Evolutionary conservation across 2,797 vertebrate species (phyloP).

Genomic region (Coracias cyanogaster): DNA sequence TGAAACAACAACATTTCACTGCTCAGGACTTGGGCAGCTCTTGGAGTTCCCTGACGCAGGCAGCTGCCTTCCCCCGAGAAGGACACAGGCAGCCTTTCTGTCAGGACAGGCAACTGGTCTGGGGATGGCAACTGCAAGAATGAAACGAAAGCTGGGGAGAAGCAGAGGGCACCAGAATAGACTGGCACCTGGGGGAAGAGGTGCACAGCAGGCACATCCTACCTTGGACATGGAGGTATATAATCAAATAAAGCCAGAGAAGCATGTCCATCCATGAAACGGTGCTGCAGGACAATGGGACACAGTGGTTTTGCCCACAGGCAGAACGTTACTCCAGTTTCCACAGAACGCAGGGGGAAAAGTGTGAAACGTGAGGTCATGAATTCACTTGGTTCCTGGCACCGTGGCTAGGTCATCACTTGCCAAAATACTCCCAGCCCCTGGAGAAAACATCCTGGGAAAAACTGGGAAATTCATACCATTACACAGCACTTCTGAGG

Average conservation of each 20-base stretch:
- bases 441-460: background rate
- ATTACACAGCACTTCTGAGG: background rate
- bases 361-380: background rate
- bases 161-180: background rate
- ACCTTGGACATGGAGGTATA: rapidly evolving
- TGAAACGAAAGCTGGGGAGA: background rate
- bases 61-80: background rate
- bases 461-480: background rate
- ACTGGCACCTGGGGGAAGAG: too few species aligned
- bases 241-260: background rate
- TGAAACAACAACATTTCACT: conserved; percentile 60
- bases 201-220: background rate
- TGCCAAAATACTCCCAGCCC: background rate
- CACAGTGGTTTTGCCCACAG: background rate
- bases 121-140: background rate
- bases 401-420: background rate
- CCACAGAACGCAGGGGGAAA: background rate
- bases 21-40: background rate
- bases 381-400: background rate
- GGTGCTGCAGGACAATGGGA: background rate
- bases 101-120: background rate
- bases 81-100: background rate
- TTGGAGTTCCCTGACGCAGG: background rate
- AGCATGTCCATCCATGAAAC: rapidly evolving
- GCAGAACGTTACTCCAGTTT: background rate